Evolutionary conservation across 2,888 invertebrate species (phyloP).

Genomic region (Phyto melanocephala): DNA sequence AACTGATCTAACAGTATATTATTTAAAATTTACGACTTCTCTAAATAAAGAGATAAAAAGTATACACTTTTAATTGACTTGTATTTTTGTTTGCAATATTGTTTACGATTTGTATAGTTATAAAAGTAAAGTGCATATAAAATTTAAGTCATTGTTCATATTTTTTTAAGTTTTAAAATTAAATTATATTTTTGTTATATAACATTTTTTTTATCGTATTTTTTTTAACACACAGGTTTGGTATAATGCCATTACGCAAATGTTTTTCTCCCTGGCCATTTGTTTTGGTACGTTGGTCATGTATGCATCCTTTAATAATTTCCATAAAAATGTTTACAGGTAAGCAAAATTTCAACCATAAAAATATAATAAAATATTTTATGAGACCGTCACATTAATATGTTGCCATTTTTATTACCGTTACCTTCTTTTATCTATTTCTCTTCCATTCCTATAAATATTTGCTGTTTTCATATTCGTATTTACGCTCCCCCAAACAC

Average conservation of each 20-base stretch:
- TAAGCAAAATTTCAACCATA: slow-evolving; percentile 66
- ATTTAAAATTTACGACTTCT: too few species aligned
- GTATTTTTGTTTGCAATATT: too few species aligned
- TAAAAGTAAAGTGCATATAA: too few species aligned
- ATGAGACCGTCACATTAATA: not conserved
- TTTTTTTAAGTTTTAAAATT: too few species aligned
- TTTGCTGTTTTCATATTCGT: too few species aligned
- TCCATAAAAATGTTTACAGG: slow-evolving; percentile 82
- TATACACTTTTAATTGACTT: too few species aligned
- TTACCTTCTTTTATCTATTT: not conserved
- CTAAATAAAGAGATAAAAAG: too few species aligned
- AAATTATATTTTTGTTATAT: too few species aligned
- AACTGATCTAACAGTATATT: too few species aligned
- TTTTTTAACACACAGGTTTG: slow-evolving; percentile 79
- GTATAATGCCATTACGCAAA: slow-evolving; percentile 83
- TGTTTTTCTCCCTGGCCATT: slow-evolving; percentile 83
- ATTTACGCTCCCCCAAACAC: too few species aligned
- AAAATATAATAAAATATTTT: not conserved
- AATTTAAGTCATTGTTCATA: too few species aligned
- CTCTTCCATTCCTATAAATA: not conserved
- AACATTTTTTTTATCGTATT: not conserved
- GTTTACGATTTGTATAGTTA: too few species aligned
- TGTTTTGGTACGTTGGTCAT: slow-evolving; percentile 83
- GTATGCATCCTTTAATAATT: slow-evolving; percentile 83
- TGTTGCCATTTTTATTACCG: not conserved